Percentiles rank a stretch among this genome's conserved stretches.
phyloP scores from a whole-genome alignment of 2,888 invertebrate species.

The Spodoptera littoralis region DNA sequence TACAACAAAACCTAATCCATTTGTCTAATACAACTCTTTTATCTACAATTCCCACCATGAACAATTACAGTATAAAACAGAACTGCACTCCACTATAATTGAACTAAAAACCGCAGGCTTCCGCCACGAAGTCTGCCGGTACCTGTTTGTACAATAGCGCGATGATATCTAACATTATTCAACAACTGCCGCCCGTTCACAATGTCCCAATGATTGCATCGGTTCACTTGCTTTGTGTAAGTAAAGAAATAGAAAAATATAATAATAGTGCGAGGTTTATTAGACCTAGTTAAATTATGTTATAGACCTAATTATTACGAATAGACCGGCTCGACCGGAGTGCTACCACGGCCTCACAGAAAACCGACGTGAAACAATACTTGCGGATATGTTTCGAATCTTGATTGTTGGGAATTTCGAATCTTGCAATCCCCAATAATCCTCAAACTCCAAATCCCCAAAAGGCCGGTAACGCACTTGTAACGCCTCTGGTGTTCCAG shows the following conservation, averaged over 20 bases:
- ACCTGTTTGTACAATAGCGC: constrained; percentile 39
- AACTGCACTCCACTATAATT: constrained; percentile 44
- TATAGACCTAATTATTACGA: too few species aligned
- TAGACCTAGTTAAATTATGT: too few species aligned
- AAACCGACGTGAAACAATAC: too few species aligned
- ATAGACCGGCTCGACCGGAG: too few species aligned
- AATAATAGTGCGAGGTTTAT: too few species aligned
- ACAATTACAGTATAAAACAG: constrained; percentile 40
- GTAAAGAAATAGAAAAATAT: constrained; percentile 18
- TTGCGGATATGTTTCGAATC: too few species aligned
- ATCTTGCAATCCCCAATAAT: too few species aligned
- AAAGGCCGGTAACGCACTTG: too few species aligned
- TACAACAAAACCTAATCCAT: constrained; percentile 3
- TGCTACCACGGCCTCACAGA: too few species aligned
- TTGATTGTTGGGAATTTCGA: too few species aligned
- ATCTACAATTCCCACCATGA: constrained; percentile 28
- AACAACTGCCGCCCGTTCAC: constrained; percentile 44
- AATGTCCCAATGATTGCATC: constrained; percentile 26
- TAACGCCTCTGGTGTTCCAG: too few species aligned
- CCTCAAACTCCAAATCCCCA: too few species aligned
- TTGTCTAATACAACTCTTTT: neutral
- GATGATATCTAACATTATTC: constrained; percentile 52
- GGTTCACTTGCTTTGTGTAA: constrained; percentile 2
- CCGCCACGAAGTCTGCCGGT: constrained; percentile 47
- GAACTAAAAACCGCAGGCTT: constrained; percentile 44